Evolutionary conservation across 2,797 vertebrate species (phyloP), one percentile per base, ranked within the genome.

Genomic region (Prionace glauca): DNA sequence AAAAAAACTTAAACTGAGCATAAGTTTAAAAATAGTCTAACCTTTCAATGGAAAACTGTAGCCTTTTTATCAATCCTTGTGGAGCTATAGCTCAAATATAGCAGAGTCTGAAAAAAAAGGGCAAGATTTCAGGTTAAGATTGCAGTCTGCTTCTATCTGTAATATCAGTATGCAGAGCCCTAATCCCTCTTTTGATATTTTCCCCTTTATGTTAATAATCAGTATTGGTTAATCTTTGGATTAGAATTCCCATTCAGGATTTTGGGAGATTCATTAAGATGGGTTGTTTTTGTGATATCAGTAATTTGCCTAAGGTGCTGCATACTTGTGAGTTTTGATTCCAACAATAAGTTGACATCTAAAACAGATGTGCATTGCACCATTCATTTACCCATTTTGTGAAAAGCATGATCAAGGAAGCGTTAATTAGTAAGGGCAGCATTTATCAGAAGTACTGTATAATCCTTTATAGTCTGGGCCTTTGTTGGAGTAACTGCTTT

Each of bases 341-440:
- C 69, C 93, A 74, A 94, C 50, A 74, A 56, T 94, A 94, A 94
- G 69, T 45, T 74, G 93, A 56, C 45, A 74, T 22, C 41, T 74
- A 29, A 94, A 62, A 72, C 41, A 69, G 24, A 14, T 41, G 24
- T 94, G 22, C 20, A 11, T 71, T 29, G 26, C 41, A 50, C 45
- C 41, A 74, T 72, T 74, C 69, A 50, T 10, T 14, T 56, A 3
- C 41, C 29, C 92, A 71, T 94, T 94, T 94, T 56, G 24, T 56
- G 18, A 94, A 94, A 32, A 16, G 32, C 32, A 36, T 8, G 36
- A 29, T 29, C 56, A 56, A 69, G 16, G 36, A 93, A 69, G 29
- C 71, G 62, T 93, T 20, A 69, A 93, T 69, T 5, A 60, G 86
- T 56, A 56, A 56, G 86, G 50, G 11, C 11, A 26, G 50, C 50